phyloP scores from a whole-genome alignment of 2,113 vertebrate species.

The Pseudorectes ferrugineus region DNA sequence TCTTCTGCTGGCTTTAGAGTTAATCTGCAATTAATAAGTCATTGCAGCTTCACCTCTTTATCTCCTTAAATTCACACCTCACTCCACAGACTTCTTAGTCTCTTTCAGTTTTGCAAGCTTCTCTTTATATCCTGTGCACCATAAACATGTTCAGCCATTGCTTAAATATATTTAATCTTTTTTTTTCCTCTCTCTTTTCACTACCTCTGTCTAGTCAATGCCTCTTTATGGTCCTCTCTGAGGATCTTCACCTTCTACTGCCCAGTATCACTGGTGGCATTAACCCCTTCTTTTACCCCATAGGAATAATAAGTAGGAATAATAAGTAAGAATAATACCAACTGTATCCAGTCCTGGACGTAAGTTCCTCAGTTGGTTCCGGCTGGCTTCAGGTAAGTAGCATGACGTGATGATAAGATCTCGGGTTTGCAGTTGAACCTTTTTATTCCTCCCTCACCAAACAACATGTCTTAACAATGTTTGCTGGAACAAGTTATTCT shows the following conservation, averaged over 20 bases:
- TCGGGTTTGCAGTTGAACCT: not conserved
- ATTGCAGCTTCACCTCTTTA: not conserved
- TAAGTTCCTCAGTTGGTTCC: not conserved
- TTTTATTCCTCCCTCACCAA: not conserved
- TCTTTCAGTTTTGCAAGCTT: not conserved
- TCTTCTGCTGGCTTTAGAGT: not conserved
- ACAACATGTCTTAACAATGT: conserved; percentile 2
- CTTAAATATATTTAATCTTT: not conserved
- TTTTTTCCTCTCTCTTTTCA: not conserved
- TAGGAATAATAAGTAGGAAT: not conserved
- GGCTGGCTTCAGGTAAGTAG: not conserved
- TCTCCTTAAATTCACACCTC: not conserved
- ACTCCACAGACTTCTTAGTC: not conserved
- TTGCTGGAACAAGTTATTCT: conserved; percentile 7
- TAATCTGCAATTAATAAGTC: not conserved
- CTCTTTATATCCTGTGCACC: not conserved
- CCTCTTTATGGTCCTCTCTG: not conserved
- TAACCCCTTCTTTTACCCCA: not conserved
- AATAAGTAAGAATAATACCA: not conserved
- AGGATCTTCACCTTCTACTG: not conserved
- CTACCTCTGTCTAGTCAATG: not conserved
- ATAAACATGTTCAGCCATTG: not conserved
- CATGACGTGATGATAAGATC: not conserved
- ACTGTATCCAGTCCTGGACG: not conserved
- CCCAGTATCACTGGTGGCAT: not conserved